A percentile compares a stretch with the other conserved stretches of the same genome.
Conservation (phyloP, 2,797 vertebrate genomes). For the Anguilla anguilla region DNA sequence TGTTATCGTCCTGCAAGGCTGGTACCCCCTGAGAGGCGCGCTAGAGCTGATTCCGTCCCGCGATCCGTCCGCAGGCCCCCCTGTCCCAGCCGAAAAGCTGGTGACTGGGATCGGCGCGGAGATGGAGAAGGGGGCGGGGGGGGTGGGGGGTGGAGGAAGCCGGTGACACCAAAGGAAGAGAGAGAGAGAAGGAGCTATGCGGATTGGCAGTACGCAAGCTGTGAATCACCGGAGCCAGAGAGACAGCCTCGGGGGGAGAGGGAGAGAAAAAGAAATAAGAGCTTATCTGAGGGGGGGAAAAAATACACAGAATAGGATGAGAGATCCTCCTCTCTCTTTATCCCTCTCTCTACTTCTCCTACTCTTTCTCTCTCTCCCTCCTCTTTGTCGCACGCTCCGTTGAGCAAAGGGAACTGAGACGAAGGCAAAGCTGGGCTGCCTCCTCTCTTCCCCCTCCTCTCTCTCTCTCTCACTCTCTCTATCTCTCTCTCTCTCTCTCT, state of each 20-base stretch:
- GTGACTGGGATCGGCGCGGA: not conserved
- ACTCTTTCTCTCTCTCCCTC: not conserved
- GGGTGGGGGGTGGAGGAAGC: not conserved
- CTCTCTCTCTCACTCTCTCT: not conserved
- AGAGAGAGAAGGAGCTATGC: not conserved
- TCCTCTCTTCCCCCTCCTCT: constrained; percentile 31
- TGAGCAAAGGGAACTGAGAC: constrained; percentile 13
- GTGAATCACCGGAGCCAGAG: not conserved
- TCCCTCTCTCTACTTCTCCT: not conserved
- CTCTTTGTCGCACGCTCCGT: not conserved
- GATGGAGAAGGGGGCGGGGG: not conserved
- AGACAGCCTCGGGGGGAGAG: not conserved
- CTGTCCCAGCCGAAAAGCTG: not conserved
- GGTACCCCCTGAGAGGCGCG: not conserved
- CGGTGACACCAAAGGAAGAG: not conserved
- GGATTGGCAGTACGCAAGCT: not conserved
- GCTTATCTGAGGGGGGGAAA: not conserved
- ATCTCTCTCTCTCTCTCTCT: not conserved
- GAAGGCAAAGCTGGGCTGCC: not conserved
- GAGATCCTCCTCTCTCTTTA: not conserved
- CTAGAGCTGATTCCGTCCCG: not conserved
- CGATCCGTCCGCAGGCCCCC: not conserved
- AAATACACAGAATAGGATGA: not conserved
- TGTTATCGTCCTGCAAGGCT: not conserved
- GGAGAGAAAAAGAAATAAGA: not conserved